These are phyloP conservation scores for Melanotaenia parkinsoni DNA, from an alignment of 2,797 vertebrate genomes.

Conservation along the genomic window DNA sequence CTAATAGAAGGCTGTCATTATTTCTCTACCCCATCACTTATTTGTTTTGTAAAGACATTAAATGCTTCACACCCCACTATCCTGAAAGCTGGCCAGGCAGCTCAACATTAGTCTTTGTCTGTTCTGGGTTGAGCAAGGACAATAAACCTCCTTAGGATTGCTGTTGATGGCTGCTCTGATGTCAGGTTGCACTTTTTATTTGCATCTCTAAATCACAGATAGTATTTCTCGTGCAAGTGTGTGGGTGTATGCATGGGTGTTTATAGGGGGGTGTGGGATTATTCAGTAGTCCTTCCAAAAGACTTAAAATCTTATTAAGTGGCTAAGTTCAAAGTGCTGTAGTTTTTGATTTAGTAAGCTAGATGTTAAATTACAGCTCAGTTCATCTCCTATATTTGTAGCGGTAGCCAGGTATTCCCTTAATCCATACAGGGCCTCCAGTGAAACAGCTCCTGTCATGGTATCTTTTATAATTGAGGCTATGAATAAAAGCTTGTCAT, in stretches of 20 bases:
- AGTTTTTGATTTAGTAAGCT: constrained; percentile 34
- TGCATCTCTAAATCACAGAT: constrained; percentile 43
- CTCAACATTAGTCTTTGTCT: constrained; percentile 50
- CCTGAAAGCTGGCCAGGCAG: constrained; percentile 46
- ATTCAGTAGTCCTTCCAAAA: constrained; percentile 40
- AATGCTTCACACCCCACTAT: constrained; percentile 54
- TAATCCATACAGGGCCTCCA: constrained; percentile 20
- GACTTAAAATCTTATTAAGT: constrained; percentile 12
- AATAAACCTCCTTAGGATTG: constrained; percentile 49
- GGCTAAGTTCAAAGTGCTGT: constrained; percentile 14
- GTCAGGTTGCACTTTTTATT: constrained; percentile 55
- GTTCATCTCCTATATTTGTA: constrained; percentile 24
- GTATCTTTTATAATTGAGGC: constrained; percentile 26
- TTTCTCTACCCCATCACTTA: constrained; percentile 52
- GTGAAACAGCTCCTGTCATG: constrained; percentile 11
- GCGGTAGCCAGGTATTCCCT: constrained; percentile 25
- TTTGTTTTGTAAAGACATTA: constrained; percentile 62
- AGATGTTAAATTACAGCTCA: constrained; percentile 21
- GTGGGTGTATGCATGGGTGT: constrained; percentile 25
- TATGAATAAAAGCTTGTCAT: constrained; percentile 45
- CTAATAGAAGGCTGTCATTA: constrained; percentile 44
- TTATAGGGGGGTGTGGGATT: constrained; percentile 19
- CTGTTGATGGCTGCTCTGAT: constrained; percentile 45
- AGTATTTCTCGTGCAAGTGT: constrained; percentile 25
- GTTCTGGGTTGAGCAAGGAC: constrained; percentile 47